phyloP scores from a whole-genome alignment of 1,140 invertebrate genomes.

The Melipona quadrifasciata region DNA sequence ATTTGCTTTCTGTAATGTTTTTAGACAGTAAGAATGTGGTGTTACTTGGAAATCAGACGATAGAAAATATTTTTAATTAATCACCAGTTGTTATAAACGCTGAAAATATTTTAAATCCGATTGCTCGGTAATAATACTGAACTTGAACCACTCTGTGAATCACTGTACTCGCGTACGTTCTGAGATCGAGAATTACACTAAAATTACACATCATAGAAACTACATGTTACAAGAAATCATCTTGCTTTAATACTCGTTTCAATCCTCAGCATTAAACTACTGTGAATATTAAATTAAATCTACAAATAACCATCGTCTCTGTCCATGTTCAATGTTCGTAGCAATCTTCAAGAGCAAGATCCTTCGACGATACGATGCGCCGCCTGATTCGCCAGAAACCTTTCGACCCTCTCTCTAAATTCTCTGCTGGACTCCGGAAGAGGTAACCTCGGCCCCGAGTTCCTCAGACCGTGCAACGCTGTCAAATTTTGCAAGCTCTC shows the following conservation, averaged over 20 bases:
- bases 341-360: slow-evolving; percentile 25
- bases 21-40: no score
- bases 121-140: background rate
- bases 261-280: background rate
- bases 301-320: background rate
- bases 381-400: slow-evolving; percentile 73
- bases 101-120: no score
- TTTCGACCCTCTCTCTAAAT: slow-evolving; percentile 73
- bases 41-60: no score
- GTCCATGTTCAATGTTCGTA: background rate
- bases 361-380: slow-evolving; percentile 65
- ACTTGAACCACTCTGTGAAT: background rate
- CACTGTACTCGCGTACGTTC: background rate
- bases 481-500: slow-evolving; percentile 67
- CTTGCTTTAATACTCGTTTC: background rate
- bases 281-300: background rate
- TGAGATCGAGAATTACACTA: slow-evolving; percentile 6
- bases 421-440: slow-evolving; percentile 72
- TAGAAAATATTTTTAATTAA: no score
- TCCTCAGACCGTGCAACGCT: slow-evolving; percentile 57
- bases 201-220: background rate
- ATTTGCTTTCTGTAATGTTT: no score
- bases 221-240: background rate
- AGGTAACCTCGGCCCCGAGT: slow-evolving; percentile 64
- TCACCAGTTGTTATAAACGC: no score